These are phyloP conservation scores for Nipponia nippon DNA, from an alignment of 2,113 vertebrate genomes.

Conservation along the genomic window DNA sequence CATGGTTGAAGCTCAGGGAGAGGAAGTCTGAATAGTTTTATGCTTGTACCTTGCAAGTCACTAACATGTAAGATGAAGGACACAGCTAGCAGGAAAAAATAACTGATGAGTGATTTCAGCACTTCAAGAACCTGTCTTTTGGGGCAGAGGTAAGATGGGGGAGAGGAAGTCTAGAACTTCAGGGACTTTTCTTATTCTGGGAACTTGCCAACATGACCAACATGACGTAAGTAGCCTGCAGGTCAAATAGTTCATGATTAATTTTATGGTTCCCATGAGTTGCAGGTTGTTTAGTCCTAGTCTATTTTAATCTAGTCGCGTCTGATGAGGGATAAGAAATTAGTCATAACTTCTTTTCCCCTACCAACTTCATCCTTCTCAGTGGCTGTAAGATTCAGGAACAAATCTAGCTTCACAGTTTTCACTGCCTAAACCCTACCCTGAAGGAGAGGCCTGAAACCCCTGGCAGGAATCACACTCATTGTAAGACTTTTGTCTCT, in stretches of 20 bases:
- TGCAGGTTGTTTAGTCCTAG: conserved; percentile 18
- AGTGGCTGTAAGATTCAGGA: background rate
- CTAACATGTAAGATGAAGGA: background rate
- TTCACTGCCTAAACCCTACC: background rate
- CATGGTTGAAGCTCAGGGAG: background rate
- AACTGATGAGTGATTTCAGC: background rate
- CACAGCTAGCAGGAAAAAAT: background rate
- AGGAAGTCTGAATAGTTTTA: background rate
- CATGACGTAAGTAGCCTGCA: background rate
- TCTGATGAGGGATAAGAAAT: conserved; percentile 11
- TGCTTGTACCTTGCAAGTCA: background rate
- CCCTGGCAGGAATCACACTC: background rate
- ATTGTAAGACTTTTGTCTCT: background rate
- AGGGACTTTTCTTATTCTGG: background rate
- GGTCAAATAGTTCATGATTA: conserved; percentile 5
- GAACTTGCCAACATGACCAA: background rate
- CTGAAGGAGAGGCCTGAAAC: background rate
- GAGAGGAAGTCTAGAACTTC: conserved; percentile 13
- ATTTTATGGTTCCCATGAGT: background rate
- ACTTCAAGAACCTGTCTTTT: background rate
- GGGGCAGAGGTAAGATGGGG: background rate
- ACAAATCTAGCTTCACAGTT: background rate
- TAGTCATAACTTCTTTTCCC: background rate
- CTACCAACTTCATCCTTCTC: background rate
- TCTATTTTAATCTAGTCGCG: conserved; percentile 3